A percentile compares a stretch with the other conserved stretches of the same genome.
Conservation (phyloP, 2,113 vertebrate genomes). For the Pipa parva region DNA sequence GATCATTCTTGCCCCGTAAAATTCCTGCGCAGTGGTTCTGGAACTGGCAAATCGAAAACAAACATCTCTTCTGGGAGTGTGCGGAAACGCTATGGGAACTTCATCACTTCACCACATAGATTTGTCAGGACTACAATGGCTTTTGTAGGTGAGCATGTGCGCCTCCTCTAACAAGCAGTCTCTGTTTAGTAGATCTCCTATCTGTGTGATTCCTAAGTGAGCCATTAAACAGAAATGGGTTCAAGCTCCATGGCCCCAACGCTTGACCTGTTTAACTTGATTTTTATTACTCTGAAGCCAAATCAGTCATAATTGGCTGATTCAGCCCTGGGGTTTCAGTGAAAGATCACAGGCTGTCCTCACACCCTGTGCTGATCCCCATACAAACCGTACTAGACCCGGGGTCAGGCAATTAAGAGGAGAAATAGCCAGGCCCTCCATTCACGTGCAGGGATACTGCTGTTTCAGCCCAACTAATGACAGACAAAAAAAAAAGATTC, state of each 20-base stretch:
- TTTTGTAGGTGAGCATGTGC: neutral
- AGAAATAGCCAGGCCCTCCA: neutral
- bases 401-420: conserved; percentile 18
- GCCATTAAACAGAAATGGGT: conserved; percentile 38
- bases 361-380: conserved; percentile 6
- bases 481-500: neutral
- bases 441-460: neutral
- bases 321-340: conserved; percentile 23
- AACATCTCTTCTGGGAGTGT: too few relatives aligned
- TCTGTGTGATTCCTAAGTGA: conserved; percentile 30
- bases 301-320: conserved; percentile 38
- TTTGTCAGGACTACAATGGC: too few relatives aligned
- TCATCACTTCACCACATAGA: too few relatives aligned
- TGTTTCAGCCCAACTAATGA: neutral
- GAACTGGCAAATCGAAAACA: too few relatives aligned
- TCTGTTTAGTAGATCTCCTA: conserved; percentile 4
- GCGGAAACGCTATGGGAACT: too few relatives aligned
- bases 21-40: too few relatives aligned
- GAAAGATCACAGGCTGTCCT: conserved; percentile 26
- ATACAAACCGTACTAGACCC: neutral
- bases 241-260: conserved; percentile 27
- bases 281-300: conserved; percentile 37
- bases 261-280: conserved; percentile 42
- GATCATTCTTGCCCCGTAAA: too few relatives aligned
- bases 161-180: neutral